Base-by-base conservation (phyloP, 1,140 invertebrate genomes). In the Caenorhabditis latens region DNA sequence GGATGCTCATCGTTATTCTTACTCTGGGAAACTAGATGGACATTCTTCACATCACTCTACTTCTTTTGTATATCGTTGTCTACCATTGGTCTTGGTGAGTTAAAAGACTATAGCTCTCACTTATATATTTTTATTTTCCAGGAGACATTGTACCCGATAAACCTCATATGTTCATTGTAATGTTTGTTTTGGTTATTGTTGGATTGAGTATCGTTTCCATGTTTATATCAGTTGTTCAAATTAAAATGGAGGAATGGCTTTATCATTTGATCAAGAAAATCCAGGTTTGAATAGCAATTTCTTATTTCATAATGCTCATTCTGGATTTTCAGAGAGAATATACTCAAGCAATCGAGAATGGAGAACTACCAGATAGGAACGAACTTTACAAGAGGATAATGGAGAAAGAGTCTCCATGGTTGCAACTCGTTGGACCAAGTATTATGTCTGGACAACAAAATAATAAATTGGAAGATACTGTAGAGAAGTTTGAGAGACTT, bases 61-160 rank as follows among this genome's bases (percentile, higher is more conserved):
- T 98, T 97, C 91, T 96, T 97, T 14, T 98, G 97, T 92, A 96
- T 98, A 89, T 97, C 96, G 0, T 96, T 97, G 95, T 96, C 96
- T 0, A 98, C 97, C 0, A 97, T 98, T 86, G 96, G 92, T 67
- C 83, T 92, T 4, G 91, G 91, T 90, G 21, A 57, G 88, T 87
- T 86, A n/a, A 16, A 19, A 24, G 13, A 48, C 16, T 43, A 84
- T 32, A 1, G 32, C 32, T 32, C 1, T 83, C 13, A 40, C 11
- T 13, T 6, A 53, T n/a, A 21, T 42, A 24, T 55, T 88, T 7
- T 58, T 24, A 24, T 19, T 71, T 75, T 90, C 61, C 82, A 90
- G 90, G 91, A 63, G 91, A 92, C 67, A 91, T 92, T 58, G 91
- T 92, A 1, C 91, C 91, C 0, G 91, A 92, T 82, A 88, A 92